Base-by-base conservation (phyloP, 2,113 vertebrate species). In the Barbus barbus region DNA sequence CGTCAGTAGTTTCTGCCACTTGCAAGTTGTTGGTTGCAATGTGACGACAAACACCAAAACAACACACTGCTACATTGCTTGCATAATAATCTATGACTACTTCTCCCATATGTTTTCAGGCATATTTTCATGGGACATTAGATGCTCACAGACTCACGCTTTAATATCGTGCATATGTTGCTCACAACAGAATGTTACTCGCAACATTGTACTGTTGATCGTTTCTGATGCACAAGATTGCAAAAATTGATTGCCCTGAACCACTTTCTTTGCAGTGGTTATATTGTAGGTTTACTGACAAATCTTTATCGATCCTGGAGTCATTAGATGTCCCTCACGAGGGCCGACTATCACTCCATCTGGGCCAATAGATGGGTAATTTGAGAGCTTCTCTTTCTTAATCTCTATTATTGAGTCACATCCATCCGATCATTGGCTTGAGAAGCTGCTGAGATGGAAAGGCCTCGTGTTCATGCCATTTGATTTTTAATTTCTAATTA, bases 321-420 rank as follows among this genome's bases (percentile, higher is more conserved):
- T 44, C 77, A 44, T 61, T 79, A 44, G 20, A 38, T 18, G 65
- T 46, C 41, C 60, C 84, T 71, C 72, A 72, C 56, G 67, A 74
- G 87, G 71, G 28, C 71, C 73, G 76, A 63, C 85, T 84, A 91
- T 85, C 87, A 69, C 78, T 86, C 77, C 22, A 12, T 87, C 84
- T 38, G 44, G 84, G 88, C 91, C 78, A 61, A 89, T 87, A 73
- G 63, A 41, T 85, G 78, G 38, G 72, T 83, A n/a, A 89, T 86
- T 44, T 88, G 89, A 89, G 83, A 90, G 78, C 69, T 31, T 58
- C 83, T 81, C 78, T 38, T 86, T 90, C 38, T 73, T 26, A 88
- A 87, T 90, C 84, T 71, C 26, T 26, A 69, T 74, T 89, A 90
- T 91, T 91, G 88, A 87, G 89, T 81, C 65, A 83, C 81, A 65